Base-by-base conservation (phyloP, 1,140 invertebrate species). In the Brevipalpus yothersi region DNA sequence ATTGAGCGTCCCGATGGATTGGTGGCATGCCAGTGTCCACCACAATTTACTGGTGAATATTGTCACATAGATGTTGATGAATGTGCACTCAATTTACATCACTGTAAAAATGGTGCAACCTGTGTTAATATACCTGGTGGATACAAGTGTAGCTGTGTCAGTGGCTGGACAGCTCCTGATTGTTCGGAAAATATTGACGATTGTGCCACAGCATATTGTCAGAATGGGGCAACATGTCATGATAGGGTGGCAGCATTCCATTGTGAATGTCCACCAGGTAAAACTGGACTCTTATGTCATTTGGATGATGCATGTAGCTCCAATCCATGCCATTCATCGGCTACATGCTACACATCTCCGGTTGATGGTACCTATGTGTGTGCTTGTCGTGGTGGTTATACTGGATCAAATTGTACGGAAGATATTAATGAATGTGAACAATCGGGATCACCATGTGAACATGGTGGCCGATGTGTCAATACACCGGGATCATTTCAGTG, bases 361-460 rank as follows among this genome's bases (percentile, higher is more conserved):
- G 89, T 94, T 63, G 88, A 93, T 67, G 92, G 92, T 0, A 86
- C 85, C 5, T 91, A 87, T 70, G 82, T 88, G 12, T 96, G 92
- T 69, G 87, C 84, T 11, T 96, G 92, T 68, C 84, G 86, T 19
- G 81, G 79, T 3, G 89, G 89, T 7, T 92, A 85, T 72, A 88
- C 86, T 70, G 88, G 89, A 9, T 72, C 83, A 10, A 81, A 90
- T 69, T 97, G 92, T 67, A 89, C 86, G 0, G 80, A 87, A 66
- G 92, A 97, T 69, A 84, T 95, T 61, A 80, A 96, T 68, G 92
- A 97, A 73, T 96, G 92, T 70, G 91, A 67, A 89, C 92, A 80
- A 86, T 80, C 63, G 40, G 63, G 66, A 13, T 65, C 65, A 1
- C 70, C 70, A 7, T 74, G 73, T 64, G 71, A 72, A 64, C 71